These are phyloP conservation scores for Tigriopus japonicus DNA, from an alignment of 1,140 invertebrate species.

Conservation along the genomic window DNA sequence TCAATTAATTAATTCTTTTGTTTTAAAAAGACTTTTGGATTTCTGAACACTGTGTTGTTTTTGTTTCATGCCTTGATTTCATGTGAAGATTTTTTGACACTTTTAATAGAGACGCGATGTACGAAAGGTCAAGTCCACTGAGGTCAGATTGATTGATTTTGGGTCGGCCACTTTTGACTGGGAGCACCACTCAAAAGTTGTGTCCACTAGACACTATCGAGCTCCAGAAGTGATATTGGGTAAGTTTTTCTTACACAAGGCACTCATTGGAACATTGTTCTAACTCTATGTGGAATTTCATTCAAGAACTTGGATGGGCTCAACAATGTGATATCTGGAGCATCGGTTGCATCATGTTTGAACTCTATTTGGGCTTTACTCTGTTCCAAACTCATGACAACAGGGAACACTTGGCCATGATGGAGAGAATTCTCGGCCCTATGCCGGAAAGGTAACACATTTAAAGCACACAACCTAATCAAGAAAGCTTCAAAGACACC, in stretches of 20 bases:
- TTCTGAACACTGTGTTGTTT: too few relatives aligned
- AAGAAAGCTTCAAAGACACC: too few relatives aligned
- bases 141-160: conserved; percentile 91
- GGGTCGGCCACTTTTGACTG: conserved; percentile 98
- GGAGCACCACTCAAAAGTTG: conserved; percentile 97
- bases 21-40: too few relatives aligned
- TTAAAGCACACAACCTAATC: not conserved
- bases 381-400: conserved; percentile 99
- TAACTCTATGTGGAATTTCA: not conserved
- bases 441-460: conserved; percentile 41
- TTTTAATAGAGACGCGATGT: conserved; percentile 67
- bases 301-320: conserved; percentile 8
- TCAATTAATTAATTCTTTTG: too few relatives aligned
- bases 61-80: not conserved
- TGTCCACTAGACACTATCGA: conserved; percentile 92
- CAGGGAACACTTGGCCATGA: conserved; percentile 97
- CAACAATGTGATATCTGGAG: conserved; percentile 12
- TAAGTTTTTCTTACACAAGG: not conserved
- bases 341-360: conserved; percentile 89
- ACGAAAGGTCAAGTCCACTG: conserved; percentile 64
- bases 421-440: conserved; percentile 91
- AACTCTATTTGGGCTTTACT: conserved; percentile 93
- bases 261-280: not conserved
- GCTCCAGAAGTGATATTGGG: conserved; percentile 81
- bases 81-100: not conserved